Evolutionary conservation across 1,140 invertebrate species (phyloP), one percentile per base, ranked within the genome.

Genomic region (Sitophilus oryzae): DNA sequence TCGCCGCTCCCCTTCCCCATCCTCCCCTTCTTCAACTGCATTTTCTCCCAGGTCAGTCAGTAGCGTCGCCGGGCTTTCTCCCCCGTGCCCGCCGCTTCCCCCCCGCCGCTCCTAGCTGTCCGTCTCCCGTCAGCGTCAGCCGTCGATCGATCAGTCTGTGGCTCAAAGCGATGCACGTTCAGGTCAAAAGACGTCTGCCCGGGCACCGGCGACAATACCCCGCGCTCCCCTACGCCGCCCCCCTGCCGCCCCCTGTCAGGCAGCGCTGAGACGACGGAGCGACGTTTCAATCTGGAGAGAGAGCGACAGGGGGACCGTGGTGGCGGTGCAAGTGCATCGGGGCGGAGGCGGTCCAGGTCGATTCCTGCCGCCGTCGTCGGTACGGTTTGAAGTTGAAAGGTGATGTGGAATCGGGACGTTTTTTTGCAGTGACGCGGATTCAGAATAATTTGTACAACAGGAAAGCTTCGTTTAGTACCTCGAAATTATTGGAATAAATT

Each of bases 181-280:
- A 70, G 69, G 68, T 71, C 70, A 71, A 71, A 73, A 71, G 71
- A 73, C 69, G 69, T 71, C 69, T 70, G 69, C 70, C 69, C 68
- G 68, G 69, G 70, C 66, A 66, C 56, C 65, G 60, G 66, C 65
- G 60, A 55, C 58, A 22, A 59, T 53, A 48, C 34, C 40, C 40
- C 55, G 25, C 25, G 25, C 36, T 44, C 10, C 40, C 40, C n/a
- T 38, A 36, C 35, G 15, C 37, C 15, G 16, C n/a, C n/a, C 5
- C 16, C 48, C 38, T 40, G 11, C 30, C 44, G 16, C 36, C 52
- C 52, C 42, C 51, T 36, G 43, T 56, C 61, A 49, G 35, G 36
- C 60, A 16, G 37, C 25, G 52, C 49, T 57, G 58, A 55, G 34
- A 55, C 52, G 52, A 46, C 51, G 51, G n/a, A n/a, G n/a, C n/a